Evolutionary conservation across 2,113 vertebrate species (phyloP).

Genomic region (Lophotis ruficrista): DNA sequence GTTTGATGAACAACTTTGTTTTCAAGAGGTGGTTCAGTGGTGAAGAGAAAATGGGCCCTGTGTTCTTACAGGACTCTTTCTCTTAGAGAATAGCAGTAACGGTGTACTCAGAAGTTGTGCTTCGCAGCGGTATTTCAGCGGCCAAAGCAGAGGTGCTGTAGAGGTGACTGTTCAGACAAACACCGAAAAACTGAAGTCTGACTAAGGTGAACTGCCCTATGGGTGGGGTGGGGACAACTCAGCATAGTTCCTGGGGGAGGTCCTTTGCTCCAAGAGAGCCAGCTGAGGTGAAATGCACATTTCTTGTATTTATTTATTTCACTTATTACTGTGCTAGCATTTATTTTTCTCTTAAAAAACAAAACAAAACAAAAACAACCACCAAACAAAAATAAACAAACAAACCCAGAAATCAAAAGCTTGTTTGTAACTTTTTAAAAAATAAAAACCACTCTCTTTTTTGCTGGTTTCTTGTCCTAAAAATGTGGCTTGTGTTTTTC

Average conservation of each 20-base stretch:
- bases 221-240: neutral
- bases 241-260: neutral
- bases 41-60: neutral
- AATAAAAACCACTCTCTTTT: neutral
- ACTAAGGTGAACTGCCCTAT: neutral
- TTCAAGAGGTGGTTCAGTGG: neutral
- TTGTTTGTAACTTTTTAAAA: neutral
- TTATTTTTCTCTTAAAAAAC: neutral
- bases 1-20: neutral
- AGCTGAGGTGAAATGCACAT: neutral
- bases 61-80: neutral
- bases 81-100: neutral
- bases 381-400: no score
- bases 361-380: neutral
- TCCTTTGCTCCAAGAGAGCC: neutral
- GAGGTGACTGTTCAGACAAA: neutral
- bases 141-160: neutral
- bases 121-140: neutral
- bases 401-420: neutral
- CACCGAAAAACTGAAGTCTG: neutral
- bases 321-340: neutral
- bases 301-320: neutral
- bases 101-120: neutral
- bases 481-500: neutral
- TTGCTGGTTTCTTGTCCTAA: neutral